These are phyloP conservation scores for Myotis planiceps DNA, from an alignment of 2,797 vertebrate genomes.

Conservation along the genomic window DNA sequence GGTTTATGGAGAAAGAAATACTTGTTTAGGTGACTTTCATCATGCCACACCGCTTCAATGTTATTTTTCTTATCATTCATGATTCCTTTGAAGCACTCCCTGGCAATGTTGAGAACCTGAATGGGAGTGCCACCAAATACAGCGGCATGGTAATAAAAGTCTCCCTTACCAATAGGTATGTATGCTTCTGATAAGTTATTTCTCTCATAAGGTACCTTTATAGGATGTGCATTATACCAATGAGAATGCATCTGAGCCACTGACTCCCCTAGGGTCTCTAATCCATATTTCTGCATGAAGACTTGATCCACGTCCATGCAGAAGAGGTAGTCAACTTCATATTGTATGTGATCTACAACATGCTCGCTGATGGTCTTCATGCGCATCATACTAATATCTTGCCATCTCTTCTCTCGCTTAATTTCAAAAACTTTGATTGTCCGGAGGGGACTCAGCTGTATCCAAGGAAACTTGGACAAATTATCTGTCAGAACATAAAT, in stretches of 20 bases:
- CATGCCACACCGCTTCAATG: slow-evolving; percentile 71
- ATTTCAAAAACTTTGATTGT: slow-evolving; percentile 60
- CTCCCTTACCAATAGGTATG: slow-evolving; percentile 56
- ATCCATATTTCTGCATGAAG: slow-evolving; percentile 61
- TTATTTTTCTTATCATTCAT: slow-evolving; percentile 69
- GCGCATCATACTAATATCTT: slow-evolving; percentile 77
- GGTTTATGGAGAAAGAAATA: slow-evolving; percentile 77
- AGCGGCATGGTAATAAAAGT: slow-evolving; percentile 78
- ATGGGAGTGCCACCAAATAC: slow-evolving; percentile 66
- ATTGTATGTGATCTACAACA: slow-evolving; percentile 7
- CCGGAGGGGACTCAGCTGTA: neutral
- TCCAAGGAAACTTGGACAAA: slow-evolving; percentile 29
- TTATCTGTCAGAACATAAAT: slow-evolving; percentile 72
- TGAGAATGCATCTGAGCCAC: slow-evolving; percentile 69
- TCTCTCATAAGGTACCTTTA: slow-evolving; percentile 48
- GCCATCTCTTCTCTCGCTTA: slow-evolving; percentile 58
- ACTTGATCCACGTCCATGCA: slow-evolving; percentile 77
- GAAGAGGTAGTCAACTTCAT: slow-evolving; percentile 78
- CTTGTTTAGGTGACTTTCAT: slow-evolving; percentile 78
- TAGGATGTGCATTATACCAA: neutral
- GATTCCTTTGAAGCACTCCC: slow-evolving; percentile 70
- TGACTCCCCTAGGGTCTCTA: slow-evolving; percentile 71
- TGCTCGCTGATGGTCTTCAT: slow-evolving; percentile 72
- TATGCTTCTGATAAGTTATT: slow-evolving; percentile 59
- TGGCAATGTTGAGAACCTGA: slow-evolving; percentile 56